Conservation (phyloP, 2,888 invertebrate genomes). For the Drosophila villosipedis region DNA sequence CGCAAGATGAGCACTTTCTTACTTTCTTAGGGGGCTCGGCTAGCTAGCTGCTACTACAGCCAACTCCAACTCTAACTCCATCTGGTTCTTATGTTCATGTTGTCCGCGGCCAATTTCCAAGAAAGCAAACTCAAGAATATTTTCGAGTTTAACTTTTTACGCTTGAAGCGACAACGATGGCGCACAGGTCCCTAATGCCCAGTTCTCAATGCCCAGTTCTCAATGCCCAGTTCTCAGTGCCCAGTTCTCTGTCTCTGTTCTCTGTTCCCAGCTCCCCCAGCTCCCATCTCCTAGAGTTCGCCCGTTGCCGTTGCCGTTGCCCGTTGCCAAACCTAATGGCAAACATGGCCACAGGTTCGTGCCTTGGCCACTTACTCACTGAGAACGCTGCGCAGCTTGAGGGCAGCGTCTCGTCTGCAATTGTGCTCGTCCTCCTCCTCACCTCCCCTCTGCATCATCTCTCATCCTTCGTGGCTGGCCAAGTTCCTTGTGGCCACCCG, state of each 20-base stretch:
- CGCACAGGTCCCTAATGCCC: slow-evolving; percentile 17
- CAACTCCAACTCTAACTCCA: not conserved
- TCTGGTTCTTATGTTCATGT: not conserved
- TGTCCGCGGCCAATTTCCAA: slow-evolving; percentile 67
- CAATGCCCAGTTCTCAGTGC: not conserved
- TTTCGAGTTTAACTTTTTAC: slow-evolving; percentile 76
- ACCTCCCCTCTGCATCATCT: not conserved
- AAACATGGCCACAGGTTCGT: slow-evolving; percentile 63
- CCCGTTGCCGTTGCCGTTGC: slow-evolving; percentile 19
- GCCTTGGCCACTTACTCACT: slow-evolving; percentile 43
- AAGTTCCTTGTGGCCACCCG: slow-evolving; percentile 48
- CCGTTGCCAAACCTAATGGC: slow-evolving; percentile 49
- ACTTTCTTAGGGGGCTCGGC: not conserved
- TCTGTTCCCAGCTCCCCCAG: no score
- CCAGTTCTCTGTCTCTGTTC: not conserved
- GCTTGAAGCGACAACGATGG: slow-evolving; percentile 63
- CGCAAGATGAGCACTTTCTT: slow-evolving; percentile 21
- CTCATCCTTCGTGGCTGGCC: slow-evolving; percentile 11
- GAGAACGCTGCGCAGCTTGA: slow-evolving; percentile 17
- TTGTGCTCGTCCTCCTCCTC: slow-evolving; percentile 10
- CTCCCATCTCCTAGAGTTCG: not conserved
- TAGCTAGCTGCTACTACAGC: not conserved
- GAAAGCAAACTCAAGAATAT: slow-evolving; percentile 71
- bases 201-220: not conserved
- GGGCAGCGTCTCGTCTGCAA: slow-evolving; percentile 50